These are phyloP conservation scores for Lucilia cuprina DNA, from an alignment of 1,140 invertebrate genomes.

Conservation along the genomic window DNA sequence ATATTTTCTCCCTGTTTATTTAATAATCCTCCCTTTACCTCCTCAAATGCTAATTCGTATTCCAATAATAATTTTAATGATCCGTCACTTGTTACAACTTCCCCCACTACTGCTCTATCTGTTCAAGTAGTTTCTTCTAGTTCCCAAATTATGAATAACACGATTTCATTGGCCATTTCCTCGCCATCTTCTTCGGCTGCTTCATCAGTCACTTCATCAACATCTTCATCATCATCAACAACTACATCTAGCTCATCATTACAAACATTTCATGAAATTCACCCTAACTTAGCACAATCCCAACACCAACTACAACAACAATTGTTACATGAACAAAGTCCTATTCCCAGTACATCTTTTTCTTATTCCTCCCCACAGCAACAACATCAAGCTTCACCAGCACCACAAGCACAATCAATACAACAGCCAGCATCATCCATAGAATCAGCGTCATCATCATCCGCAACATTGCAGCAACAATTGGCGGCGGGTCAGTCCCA, in stretches of 20 bases:
- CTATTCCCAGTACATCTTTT: constrained; percentile 31
- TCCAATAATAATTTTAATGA: not conserved
- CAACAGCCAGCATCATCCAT: constrained; percentile 18
- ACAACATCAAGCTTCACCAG: constrained; percentile 36
- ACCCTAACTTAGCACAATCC: constrained; percentile 7
- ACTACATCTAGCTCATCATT: constrained; percentile 13
- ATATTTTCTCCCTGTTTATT: not conserved
- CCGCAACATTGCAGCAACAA: not conserved
- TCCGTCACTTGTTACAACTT: not conserved
- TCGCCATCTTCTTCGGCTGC: not conserved
- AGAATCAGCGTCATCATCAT: not conserved
- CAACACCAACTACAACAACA: not conserved
- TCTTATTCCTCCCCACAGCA: constrained; percentile 36
- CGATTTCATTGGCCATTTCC: not conserved
- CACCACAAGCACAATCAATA: constrained; percentile 31
- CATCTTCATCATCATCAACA: not conserved
- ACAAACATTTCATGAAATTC: constrained; percentile 39
- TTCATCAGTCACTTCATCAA: not conserved
- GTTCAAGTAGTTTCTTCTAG: not conserved
- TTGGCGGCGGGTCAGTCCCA: not conserved
- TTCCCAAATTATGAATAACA: not conserved
- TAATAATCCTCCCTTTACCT: not conserved
- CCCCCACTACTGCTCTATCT: not conserved
- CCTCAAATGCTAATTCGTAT: not conserved
- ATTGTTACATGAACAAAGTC: constrained; percentile 14